phyloP scores from a whole-genome alignment of 2,113 vertebrate genomes.

The Lampris incognitus region DNA sequence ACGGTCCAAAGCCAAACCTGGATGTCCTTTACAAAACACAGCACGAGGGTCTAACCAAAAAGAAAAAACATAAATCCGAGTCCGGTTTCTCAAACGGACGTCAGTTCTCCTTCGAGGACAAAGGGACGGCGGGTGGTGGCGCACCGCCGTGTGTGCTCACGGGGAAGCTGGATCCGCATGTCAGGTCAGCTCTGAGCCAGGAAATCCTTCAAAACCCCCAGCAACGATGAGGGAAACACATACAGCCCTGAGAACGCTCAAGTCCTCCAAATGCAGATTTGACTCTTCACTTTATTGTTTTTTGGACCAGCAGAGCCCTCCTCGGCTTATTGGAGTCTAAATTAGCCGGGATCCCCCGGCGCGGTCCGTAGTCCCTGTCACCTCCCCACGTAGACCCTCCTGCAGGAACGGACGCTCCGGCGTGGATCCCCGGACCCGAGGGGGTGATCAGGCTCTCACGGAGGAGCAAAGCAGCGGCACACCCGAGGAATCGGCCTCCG shows the following conservation, averaged over 20 bases:
- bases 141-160: neutral
- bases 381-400: slow-evolving; percentile 4
- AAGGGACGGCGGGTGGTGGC: slow-evolving; percentile 15
- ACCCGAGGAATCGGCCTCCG: slow-evolving; percentile 56
- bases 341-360: slow-evolving; percentile 35
- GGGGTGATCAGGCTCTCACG: slow-evolving; percentile 64
- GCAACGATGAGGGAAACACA: slow-evolving; percentile 43
- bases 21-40: neutral
- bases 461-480: slow-evolving; percentile 45
- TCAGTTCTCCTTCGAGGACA: slow-evolving; percentile 43
- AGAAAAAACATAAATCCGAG: neutral
- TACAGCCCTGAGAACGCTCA: slow-evolving; percentile 61
- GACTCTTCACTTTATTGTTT: slow-evolving; percentile 39
- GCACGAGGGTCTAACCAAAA: neutral
- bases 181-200: slow-evolving; percentile 1
- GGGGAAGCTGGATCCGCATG: slow-evolving; percentile 23
- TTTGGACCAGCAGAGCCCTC: neutral
- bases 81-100: slow-evolving; percentile 20
- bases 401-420: slow-evolving; percentile 2
- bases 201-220: slow-evolving; percentile 51
- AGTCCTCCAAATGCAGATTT: slow-evolving; percentile 56
- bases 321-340: slow-evolving; percentile 21
- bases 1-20: neutral
- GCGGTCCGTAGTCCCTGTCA: slow-evolving; percentile 27
- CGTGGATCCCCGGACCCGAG: neutral